Base-by-base conservation (phyloP, 2,797 vertebrate species). In the Pangasius larnaudii region DNA sequence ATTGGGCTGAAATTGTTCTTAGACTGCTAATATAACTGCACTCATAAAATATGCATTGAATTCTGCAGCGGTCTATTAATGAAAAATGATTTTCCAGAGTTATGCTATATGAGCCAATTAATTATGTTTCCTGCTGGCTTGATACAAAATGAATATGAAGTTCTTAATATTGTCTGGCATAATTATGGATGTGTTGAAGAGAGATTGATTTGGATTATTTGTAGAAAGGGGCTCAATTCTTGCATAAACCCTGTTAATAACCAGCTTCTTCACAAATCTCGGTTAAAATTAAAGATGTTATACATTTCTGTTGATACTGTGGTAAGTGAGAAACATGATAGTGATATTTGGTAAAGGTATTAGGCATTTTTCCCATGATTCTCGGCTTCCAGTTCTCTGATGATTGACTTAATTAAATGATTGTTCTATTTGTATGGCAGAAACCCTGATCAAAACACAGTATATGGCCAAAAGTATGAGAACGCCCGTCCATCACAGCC, bases 41-140 rank as follows among this genome's bases (percentile, higher is more conserved):
- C 30, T 19, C 65, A 85, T 88, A 51, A 88, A 85, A 85, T 56
- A 71, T 72, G 87, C 75, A 85, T 61, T 11, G 74, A 80, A 58
- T 39, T 85, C 49, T 74, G 65, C 63, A 42, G 19, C 10, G 42
- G 39, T 72, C 39, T 53, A 56, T 85, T 53, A 71, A 74, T 88
- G 84, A 46, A 36, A 69, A 85, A 59, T 51, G 56, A 81, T 71
- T 84, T 85, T 71, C 39, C 61, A 56, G 30, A 88, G 39, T 53
- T 85, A 33, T 39, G 65, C 46, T 56, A 30, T 24, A 71, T 59
- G 78, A 53, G 39, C 33, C 46, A 22, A 36, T 84, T 84, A 9
- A 87, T 63, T 75, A 87, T 30, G 19, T n/a, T 53, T 77, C 77
- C 22, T 77, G 33, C 81, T 65, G 69, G 24, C 46, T 77, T 36